Evolutionary conservation across 2,113 vertebrate species (phyloP).

Genomic region (Glaucidium brasilianum): DNA sequence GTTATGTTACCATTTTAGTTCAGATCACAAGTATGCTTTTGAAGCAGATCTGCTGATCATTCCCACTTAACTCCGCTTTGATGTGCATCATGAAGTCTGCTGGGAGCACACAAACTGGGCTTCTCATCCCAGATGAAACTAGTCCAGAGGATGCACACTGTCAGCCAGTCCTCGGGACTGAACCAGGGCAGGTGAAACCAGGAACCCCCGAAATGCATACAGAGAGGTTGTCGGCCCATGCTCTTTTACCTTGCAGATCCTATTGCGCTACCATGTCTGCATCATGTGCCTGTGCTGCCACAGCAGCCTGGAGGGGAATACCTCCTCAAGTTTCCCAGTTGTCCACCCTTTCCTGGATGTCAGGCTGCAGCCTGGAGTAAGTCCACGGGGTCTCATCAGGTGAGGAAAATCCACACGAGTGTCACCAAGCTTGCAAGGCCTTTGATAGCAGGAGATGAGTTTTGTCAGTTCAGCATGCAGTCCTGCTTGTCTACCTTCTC

Average conservation of each 20-base stretch:
- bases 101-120: background rate
- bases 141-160: background rate
- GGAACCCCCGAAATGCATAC: background rate
- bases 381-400: background rate
- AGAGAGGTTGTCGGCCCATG: background rate
- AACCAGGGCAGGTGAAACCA: background rate
- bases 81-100: background rate
- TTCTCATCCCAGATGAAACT: background rate
- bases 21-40: background rate
- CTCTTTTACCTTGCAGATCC: background rate
- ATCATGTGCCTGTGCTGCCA: background rate
- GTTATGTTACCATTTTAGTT: background rate
- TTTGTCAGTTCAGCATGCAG: background rate
- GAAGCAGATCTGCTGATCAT: background rate
- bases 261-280: background rate
- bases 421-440: background rate
- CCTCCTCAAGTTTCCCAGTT: fast-evolving
- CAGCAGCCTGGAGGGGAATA: background rate
- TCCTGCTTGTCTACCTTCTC: background rate
- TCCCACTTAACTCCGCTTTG: background rate
- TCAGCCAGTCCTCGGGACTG: background rate
- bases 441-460: background rate
- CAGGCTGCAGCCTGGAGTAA: background rate
- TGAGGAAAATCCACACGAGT: background rate
- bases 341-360: background rate